Evolutionary conservation across 1,140 invertebrate genomes (phyloP).

Genomic region (Papilio helenus): DNA sequence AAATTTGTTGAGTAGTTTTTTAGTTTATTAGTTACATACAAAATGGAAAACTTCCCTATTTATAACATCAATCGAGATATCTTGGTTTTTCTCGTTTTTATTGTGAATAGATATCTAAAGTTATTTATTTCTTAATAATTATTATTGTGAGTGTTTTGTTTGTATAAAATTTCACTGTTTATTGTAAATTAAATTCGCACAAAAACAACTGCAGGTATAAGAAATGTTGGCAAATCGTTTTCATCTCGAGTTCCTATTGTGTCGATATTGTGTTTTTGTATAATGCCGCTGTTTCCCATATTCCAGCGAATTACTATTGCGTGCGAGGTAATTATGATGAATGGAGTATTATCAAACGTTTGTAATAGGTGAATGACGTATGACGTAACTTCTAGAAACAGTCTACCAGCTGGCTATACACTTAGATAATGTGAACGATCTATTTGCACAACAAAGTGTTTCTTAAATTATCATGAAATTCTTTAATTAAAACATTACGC

Average conservation of each 20-base stretch:
- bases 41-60: no score
- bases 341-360: conserved; percentile 67
- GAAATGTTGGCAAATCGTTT: conserved; percentile 44
- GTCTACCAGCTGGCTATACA: neutral
- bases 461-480: neutral
- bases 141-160: neutral
- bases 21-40: no score
- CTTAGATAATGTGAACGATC: neutral
- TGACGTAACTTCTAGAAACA: conserved; percentile 17
- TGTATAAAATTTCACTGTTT: neutral
- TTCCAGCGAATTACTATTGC: conserved; percentile 49
- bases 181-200: neutral
- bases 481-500: conserved; percentile 6
- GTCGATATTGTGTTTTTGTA: conserved; percentile 57
- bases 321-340: conserved; percentile 55
- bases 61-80: no score
- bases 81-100: no score
- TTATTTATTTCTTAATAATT: no score
- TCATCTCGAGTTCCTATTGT: conserved; percentile 49
- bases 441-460: conserved; percentile 6
- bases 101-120: no score
- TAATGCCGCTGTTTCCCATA: conserved; percentile 60
- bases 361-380: conserved; percentile 53
- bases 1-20: no score
- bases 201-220: conserved; percentile 8